Evolutionary conservation across 2,797 vertebrate genomes (phyloP).

Genomic region (Chanos chanos): DNA sequence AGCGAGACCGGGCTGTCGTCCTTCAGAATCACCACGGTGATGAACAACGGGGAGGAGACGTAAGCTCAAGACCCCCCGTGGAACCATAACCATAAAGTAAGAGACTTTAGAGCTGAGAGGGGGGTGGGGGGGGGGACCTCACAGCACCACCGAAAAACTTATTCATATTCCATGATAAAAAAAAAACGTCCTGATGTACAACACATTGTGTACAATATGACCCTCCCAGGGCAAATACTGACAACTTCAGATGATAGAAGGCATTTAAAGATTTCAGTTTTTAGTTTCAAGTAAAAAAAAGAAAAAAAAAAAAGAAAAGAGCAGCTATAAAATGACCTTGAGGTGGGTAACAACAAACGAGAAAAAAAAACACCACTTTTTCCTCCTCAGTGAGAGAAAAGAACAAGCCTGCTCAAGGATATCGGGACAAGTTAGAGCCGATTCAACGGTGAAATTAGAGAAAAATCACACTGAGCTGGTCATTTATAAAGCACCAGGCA

Average conservation of each 20-base stretch:
- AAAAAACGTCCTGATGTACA: slow-evolving; percentile 23
- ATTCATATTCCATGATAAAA: slow-evolving; percentile 36
- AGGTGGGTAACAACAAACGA: too few relatives aligned
- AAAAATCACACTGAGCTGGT: too few relatives aligned
- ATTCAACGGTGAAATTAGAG: too few relatives aligned
- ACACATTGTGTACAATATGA: slow-evolving; percentile 7
- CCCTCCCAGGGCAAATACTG: too few relatives aligned
- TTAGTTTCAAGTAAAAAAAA: background rate
- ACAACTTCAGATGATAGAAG: too few relatives aligned
- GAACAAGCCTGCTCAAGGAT: too few relatives aligned
- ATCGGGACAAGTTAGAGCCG: too few relatives aligned
- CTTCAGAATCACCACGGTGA: slow-evolving; percentile 62
- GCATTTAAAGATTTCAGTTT: background rate
- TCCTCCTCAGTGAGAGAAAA: too few relatives aligned
- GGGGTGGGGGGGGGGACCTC: background rate
- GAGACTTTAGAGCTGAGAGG: background rate
- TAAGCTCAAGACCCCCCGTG: slow-evolving; percentile 15
- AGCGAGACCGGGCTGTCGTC: slow-evolving; percentile 63
- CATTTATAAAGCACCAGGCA: too few relatives aligned
- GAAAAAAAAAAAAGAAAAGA: too few relatives aligned
- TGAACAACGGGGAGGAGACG: slow-evolving; percentile 25
- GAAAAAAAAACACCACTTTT: too few relatives aligned
- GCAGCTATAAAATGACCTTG: too few relatives aligned
- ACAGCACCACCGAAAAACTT: slow-evolving; percentile 2
- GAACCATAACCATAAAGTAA: slow-evolving; percentile 18